Conservation (phyloP, 2,888 invertebrate genomes). For the Tetragonula carbonaria region DNA sequence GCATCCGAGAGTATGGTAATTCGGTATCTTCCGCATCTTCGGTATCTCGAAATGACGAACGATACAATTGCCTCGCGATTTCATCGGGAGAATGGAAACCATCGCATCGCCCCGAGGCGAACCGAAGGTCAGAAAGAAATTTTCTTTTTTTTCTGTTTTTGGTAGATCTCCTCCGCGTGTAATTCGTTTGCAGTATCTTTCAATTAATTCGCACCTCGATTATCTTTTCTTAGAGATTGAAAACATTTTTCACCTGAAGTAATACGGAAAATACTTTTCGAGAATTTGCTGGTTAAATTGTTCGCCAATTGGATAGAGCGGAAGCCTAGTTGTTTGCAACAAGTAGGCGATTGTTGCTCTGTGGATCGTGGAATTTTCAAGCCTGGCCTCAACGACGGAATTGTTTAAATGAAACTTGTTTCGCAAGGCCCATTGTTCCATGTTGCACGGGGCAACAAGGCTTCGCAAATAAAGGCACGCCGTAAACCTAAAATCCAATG, state of each 20-base stretch:
- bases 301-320: too few species aligned
- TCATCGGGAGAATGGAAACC: slow-evolving; percentile 15
- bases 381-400: too few species aligned
- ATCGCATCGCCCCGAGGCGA: not conserved
- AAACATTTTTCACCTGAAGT: too few species aligned
- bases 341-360: too few species aligned
- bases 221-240: too few species aligned
- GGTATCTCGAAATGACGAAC: slow-evolving; percentile 35
- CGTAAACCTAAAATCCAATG: not conserved
- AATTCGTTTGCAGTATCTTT: too few species aligned
- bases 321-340: too few species aligned
- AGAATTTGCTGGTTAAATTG: too few species aligned
- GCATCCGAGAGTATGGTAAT: slow-evolving; percentile 64
- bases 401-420: too few species aligned
- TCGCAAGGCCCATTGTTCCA: not conserved
- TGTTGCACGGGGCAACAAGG: not conserved
- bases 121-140: not conserved
- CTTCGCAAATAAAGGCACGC: not conserved
- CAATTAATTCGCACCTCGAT: too few species aligned
- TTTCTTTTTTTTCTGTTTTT: not conserved
- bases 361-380: too few species aligned
- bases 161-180: not conserved
- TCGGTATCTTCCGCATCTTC: slow-evolving; percentile 36
- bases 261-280: too few species aligned
- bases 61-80: slow-evolving; percentile 62